Percentiles rank a stretch among this genome's conserved stretches.
Evolutionary conservation across 2,113 vertebrate species (phyloP).

Genomic region (Neogale vison): DNA sequence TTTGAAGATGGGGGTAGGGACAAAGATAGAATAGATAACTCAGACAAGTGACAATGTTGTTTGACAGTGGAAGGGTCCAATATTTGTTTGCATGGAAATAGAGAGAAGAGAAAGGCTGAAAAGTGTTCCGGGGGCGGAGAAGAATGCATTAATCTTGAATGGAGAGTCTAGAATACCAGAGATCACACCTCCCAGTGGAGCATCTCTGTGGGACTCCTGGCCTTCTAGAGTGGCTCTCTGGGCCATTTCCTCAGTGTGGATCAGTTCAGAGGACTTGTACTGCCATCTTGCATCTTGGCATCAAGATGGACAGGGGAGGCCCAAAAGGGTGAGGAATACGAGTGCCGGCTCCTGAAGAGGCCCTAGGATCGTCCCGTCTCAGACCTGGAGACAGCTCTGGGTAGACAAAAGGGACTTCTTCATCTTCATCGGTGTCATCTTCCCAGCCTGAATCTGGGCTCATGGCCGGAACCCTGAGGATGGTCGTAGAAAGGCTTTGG

Average conservation of each 20-base stretch:
- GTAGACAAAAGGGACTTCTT: not conserved
- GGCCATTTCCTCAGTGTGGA: not conserved
- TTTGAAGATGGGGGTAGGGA: not conserved
- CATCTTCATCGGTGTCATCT: not conserved
- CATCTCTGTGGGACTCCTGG: not conserved
- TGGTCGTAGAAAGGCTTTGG: not conserved
- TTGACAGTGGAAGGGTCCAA: not conserved
- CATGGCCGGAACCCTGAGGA: not conserved
- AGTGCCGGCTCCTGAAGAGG: not conserved
- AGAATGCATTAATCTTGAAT: not conserved
- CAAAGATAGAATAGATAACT: not conserved
- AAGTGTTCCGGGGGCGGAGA: not conserved
- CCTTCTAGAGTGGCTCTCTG: not conserved
- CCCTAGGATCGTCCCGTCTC: not conserved
- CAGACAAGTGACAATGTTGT: not conserved
- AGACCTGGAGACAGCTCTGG: not conserved
- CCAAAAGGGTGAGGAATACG: fast-evolving
- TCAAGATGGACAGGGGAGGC: not conserved
- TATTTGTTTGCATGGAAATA: not conserved
- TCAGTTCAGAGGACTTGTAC: not conserved
- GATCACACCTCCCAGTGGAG: not conserved
- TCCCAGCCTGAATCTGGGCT: not conserved
- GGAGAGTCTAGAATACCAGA: not conserved
- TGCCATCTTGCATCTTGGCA: not conserved
- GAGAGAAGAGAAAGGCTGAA: not conserved